A percentile compares a stretch with the other conserved stretches of the same genome.
Conservation (phyloP, 2,113 vertebrate species). For the Crotalus tigris region DNA sequence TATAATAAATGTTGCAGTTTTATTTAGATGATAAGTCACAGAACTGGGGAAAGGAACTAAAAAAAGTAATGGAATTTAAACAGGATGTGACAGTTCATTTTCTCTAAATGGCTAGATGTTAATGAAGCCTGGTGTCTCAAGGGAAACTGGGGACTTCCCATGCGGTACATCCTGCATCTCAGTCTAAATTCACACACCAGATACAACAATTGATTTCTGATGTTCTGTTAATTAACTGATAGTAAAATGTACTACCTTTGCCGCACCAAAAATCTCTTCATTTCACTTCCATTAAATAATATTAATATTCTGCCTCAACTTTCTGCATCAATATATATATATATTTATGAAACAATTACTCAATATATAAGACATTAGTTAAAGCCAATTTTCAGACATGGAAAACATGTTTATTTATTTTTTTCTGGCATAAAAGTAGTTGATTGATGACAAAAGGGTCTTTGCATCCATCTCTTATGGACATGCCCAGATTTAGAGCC, state of each 20-base stretch:
- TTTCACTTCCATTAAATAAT: not conserved
- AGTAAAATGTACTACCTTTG: not conserved
- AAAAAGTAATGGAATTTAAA: not conserved
- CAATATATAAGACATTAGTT: not conserved
- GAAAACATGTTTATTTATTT: not conserved
- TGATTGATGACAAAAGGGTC: not conserved
- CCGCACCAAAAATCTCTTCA: not conserved
- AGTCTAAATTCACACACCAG: not conserved
- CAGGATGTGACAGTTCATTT: not conserved
- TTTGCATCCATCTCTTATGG: not conserved
- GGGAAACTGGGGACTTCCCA: not conserved
- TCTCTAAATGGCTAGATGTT: not conserved
- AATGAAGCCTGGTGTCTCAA: not conserved
- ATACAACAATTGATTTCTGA: not conserved
- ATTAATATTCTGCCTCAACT: not conserved
- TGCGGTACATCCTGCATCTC: not conserved
- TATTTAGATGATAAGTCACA: not conserved
- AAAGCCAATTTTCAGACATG: not conserved
- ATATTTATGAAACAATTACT: not conserved
- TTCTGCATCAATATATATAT: not conserved
- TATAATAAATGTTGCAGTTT: not conserved
- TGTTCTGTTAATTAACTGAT: not conserved
- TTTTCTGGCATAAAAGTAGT: not conserved
- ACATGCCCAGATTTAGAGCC: not conserved
- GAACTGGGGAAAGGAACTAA: constrained; percentile 17